Percentiles rank a stretch among this genome's conserved stretches.
Evolutionary conservation across 2,797 vertebrate species (phyloP).

Genomic region (Cuniculus paca): DNA sequence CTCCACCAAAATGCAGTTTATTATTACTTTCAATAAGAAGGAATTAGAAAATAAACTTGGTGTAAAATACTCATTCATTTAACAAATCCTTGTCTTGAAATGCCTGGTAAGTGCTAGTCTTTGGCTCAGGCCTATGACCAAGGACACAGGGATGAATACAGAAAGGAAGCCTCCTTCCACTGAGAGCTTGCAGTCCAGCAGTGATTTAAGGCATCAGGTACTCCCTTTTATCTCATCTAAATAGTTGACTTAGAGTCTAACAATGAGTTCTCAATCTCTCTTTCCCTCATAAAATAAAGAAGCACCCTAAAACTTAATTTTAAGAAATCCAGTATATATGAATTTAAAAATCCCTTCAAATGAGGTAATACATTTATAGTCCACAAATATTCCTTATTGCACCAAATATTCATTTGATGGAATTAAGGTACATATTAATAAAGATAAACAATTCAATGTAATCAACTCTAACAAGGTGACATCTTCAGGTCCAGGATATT

Average conservation of each 20-base stretch:
- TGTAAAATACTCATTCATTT: background rate
- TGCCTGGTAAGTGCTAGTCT: background rate
- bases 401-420: background rate
- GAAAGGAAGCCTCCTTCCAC: background rate
- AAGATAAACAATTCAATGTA: background rate
- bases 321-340: background rate
- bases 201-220: background rate
- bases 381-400: background rate
- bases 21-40: background rate
- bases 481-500: background rate
- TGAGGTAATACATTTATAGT: background rate
- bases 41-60: background rate
- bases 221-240: background rate
- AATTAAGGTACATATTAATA: background rate
- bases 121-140: background rate
- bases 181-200: background rate
- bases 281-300: background rate
- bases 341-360: background rate
- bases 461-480: background rate
- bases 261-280: background rate
- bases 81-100: background rate
- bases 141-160: background rate
- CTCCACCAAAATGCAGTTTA: background rate
- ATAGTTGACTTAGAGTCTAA: background rate
- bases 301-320: background rate